Conservation (phyloP, 2,113 vertebrate species). For the Serilophus lunatus region DNA sequence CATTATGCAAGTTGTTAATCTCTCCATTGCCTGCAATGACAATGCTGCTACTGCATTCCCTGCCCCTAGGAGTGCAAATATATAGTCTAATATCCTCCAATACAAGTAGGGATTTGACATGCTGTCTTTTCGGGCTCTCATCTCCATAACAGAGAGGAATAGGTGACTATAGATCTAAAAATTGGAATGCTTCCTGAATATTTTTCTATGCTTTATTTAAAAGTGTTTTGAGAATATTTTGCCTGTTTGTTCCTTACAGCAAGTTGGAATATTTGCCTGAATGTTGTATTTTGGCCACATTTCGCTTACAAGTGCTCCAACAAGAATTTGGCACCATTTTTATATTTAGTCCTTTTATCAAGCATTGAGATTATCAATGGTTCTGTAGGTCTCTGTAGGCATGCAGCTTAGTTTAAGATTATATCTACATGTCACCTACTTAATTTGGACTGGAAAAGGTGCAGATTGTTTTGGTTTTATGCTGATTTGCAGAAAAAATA, state of each 20-base stretch:
- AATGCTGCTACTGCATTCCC: neutral
- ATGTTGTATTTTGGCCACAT: neutral
- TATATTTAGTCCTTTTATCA: neutral
- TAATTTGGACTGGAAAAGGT: neutral
- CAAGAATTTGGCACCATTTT: neutral
- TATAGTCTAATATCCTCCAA: neutral
- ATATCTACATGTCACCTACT: neutral
- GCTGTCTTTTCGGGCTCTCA: neutral
- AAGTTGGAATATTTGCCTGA: neutral
- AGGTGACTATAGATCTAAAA: neutral
- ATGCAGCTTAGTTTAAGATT: neutral
- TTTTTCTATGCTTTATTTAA: neutral
- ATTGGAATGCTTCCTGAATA: neutral
- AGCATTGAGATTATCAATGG: neutral
- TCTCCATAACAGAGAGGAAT: neutral
- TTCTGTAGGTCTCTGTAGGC: neutral
- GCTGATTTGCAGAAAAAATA: neutral
- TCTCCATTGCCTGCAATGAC: neutral
- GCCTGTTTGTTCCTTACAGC: neutral
- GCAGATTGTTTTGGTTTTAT: neutral
- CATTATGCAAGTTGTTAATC: neutral
- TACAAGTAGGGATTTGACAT: neutral
- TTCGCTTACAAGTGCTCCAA: neutral
- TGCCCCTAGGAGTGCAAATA: neutral
- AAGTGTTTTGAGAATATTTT: neutral